Base-by-base conservation (phyloP, 1,140 invertebrate genomes). In the Solen grandis region DNA sequence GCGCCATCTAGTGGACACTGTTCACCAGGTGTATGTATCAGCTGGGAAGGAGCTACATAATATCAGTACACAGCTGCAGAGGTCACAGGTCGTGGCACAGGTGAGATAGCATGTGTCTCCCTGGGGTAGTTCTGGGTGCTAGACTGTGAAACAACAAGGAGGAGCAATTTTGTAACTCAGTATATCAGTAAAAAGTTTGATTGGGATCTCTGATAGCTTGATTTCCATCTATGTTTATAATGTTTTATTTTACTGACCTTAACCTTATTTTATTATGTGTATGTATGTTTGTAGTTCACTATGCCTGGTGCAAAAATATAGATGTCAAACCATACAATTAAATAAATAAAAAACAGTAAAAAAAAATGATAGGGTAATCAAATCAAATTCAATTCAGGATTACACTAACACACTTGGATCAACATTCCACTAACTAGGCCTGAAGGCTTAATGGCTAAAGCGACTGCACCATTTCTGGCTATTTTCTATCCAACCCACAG, bases 41-140 rank as follows among this genome's bases (percentile, higher is more conserved):
- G 82, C 87, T 60, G 75, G 84, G 27, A 89, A 86, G 69, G 85
- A 87, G 31, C 57, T 90, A 33, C 72, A 84, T 41, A 85, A 79
- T 35, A 88, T 84, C 33, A 87, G 84, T 22, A 52, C 82, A 41
- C 86, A 89, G 57, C 74, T 90, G 13, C 83, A 87, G 25, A 90
- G 88, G 69, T 86, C 89, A 55, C 88, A 90, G 70, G 66, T 65
- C 46, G 57, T 80, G 69, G 72, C 88, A 19, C 88, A 87, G 84
- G 88, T 90, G n/a, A n/a, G n/a, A n/a, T n/a, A n/a, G n/a, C n/a
- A n/a, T n/a, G n/a, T n/a, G n/a, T n/a, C n/a, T n/a, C n/a, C n/a
- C n/a, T n/a, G n/a, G n/a, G n/a, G n/a, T n/a, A n/a, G n/a, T n/a
- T n/a, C n/a, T n/a, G n/a, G n/a, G 57, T 73, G 54, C 52, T 35